phyloP scores from a whole-genome alignment of 2,113 vertebrate genomes.

The Mesembrinibis cayennensis region DNA sequence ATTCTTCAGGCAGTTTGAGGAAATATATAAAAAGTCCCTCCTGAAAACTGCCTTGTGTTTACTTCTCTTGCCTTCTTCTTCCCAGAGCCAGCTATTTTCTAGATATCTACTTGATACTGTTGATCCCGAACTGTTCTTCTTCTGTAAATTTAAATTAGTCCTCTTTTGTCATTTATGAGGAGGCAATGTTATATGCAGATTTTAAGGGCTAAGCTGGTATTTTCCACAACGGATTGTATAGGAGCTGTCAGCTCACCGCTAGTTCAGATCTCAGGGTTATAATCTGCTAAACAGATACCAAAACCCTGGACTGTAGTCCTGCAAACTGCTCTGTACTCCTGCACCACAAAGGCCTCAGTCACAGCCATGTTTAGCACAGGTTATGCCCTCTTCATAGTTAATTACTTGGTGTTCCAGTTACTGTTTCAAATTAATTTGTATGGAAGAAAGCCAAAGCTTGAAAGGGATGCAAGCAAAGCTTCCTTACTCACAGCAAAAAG shows the following conservation, averaged over 20 bases:
- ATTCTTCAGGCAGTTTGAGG: background rate
- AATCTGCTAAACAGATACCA: background rate
- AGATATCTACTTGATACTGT: background rate
- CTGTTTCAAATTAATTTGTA: background rate
- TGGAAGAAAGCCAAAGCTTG: background rate
- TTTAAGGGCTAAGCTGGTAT: background rate
- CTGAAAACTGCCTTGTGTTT: background rate
- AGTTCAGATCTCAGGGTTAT: background rate
- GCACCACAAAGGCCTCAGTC: background rate
- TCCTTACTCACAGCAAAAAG: background rate
- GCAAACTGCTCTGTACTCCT: background rate
- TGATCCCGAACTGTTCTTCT: background rate
- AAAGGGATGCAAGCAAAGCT: background rate
- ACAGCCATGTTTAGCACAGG: fast-evolving
- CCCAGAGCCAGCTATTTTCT: background rate
- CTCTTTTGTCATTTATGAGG: background rate
- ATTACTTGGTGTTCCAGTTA: background rate
- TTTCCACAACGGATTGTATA: background rate
- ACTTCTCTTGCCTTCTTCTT: background rate
- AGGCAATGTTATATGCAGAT: background rate
- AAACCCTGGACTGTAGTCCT: no score
- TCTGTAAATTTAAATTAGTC: background rate
- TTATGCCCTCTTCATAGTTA: background rate
- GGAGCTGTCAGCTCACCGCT: background rate
- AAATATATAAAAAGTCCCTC: background rate